These are phyloP conservation scores for Eulemur rufifrons DNA, from an alignment of 2,113 vertebrate genomes.

Conservation along the genomic window DNA sequence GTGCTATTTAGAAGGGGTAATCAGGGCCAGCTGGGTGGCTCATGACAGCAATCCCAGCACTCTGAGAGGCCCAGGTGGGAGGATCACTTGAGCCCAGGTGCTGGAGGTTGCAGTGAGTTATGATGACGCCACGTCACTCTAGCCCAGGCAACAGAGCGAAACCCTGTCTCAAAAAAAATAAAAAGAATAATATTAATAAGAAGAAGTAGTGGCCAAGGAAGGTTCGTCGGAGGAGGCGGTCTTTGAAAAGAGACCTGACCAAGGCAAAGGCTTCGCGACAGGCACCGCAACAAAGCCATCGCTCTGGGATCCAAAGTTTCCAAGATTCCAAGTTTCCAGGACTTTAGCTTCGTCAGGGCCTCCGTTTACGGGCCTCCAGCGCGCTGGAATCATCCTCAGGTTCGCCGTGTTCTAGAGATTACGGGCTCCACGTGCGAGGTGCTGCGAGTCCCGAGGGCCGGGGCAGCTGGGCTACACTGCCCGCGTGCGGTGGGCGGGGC, in stretches of 20 bases:
- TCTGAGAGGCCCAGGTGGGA: too few species aligned
- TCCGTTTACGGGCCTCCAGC: neutral
- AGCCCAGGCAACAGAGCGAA: too few species aligned
- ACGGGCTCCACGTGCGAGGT: accelerated
- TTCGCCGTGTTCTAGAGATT: accelerated
- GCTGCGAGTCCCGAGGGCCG: accelerated
- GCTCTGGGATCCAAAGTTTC: neutral
- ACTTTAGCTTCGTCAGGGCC: neutral
- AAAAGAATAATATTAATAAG: too few species aligned
- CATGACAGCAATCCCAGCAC: too few species aligned
- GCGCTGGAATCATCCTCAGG: neutral
- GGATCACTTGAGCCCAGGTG: too few species aligned
- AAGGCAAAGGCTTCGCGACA: neutral
- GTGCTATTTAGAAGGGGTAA: neutral
- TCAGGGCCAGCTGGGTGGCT: neutral
- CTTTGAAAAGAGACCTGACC: too few species aligned
- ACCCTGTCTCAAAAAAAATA: too few species aligned
- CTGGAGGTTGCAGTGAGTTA: too few species aligned
- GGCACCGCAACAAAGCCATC: neutral
- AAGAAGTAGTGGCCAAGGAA: too few species aligned
- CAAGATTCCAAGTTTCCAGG: neutral
- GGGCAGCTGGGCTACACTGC: accelerated
- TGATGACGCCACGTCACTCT: too few species aligned
- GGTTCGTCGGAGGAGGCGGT: too few species aligned
- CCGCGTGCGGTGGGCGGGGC: neutral